Base-by-base conservation (phyloP, 2,888 invertebrate species). In the Stictocephala bisonia region DNA sequence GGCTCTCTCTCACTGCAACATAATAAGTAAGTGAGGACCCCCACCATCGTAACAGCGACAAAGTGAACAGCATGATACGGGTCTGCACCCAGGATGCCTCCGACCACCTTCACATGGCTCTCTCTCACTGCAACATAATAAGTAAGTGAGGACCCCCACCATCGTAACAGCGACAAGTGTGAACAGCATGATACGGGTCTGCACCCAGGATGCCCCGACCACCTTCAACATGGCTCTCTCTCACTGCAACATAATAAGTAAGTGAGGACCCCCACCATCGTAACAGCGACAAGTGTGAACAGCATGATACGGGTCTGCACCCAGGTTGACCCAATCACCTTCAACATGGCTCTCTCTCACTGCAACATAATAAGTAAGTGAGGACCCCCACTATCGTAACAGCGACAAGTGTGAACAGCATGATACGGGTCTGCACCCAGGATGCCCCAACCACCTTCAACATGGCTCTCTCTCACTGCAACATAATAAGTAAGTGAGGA, bases 311-410 rank as follows among this genome's bases (percentile, higher is more conserved):
- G 90, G 76, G 91, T 92, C 83, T 91, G 91, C 80, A 90, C 87
- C 91, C 91, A 91, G 71, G 91, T 91, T 82, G 92, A 92, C 80
- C 92, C 92, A 74, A 92, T 91, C 76, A 92, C 92, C 87, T 92
- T 92, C 83, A 92, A 85, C 86, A 91, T 91, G 83, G 72, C 75
- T 66, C 74, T 70, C 68, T 70, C 50, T 44, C 71, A 75, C 58
- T 66, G 60, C 20, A 69, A 67, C 48, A 73, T 50, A 3, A 58
- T 31, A 44, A 71, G n/a, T 18, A 26, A 31, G 90, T 89, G 79
- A 91, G 85, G 76, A 92, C 88, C 74, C 91, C 90, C 73, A 92
- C 84, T 72, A 91, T 84, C 77, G 89, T 90, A 77, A 92, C 89
- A 80, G 90, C 87, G 71, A 89, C 87, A 77, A 92, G 86, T 79